These are phyloP conservation scores for Oikopleura vanhoeffeni DNA, from an alignment of 23 tunicate genomes.

Conservation along the genomic window DNA sequence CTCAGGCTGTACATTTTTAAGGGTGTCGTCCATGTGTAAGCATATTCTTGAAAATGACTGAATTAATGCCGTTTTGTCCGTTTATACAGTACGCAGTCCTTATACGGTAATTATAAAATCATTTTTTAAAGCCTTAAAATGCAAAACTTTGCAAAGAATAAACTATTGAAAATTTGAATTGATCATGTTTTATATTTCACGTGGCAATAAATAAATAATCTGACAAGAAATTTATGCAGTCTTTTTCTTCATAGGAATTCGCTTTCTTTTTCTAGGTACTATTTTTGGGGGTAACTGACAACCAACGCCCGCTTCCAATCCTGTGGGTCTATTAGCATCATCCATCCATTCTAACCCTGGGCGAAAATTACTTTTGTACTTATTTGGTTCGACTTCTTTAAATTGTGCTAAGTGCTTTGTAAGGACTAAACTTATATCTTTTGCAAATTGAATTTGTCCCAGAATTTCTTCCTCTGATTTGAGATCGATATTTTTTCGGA, in stretches of 20 bases:
- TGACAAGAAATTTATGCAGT: no score
- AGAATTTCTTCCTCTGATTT: background rate
- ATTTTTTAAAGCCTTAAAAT: no score
- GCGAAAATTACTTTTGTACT: background rate
- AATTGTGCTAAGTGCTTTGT: constrained; percentile 6
- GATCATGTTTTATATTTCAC: no score
- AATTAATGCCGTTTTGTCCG: no score
- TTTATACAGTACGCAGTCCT: no score
- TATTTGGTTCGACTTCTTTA: background rate
- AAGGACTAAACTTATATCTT: background rate
- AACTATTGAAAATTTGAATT: no score
- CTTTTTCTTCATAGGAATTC: background rate
- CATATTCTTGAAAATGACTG: no score
- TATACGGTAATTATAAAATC: no score
- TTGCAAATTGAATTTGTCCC: background rate
- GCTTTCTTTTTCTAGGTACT: background rate
- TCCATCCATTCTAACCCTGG: constrained; percentile 8
- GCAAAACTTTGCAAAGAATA: no score
- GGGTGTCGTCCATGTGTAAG: no score
- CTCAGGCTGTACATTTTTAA: no score
- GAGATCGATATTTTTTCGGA: background rate
- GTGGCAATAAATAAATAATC: no score
- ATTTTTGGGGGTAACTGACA: background rate
- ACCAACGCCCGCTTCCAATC: background rate
- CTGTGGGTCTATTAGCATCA: background rate